These are phyloP conservation scores for Andrena fulva DNA, from an alignment of 2,888 invertebrate genomes.

Conservation along the genomic window DNA sequence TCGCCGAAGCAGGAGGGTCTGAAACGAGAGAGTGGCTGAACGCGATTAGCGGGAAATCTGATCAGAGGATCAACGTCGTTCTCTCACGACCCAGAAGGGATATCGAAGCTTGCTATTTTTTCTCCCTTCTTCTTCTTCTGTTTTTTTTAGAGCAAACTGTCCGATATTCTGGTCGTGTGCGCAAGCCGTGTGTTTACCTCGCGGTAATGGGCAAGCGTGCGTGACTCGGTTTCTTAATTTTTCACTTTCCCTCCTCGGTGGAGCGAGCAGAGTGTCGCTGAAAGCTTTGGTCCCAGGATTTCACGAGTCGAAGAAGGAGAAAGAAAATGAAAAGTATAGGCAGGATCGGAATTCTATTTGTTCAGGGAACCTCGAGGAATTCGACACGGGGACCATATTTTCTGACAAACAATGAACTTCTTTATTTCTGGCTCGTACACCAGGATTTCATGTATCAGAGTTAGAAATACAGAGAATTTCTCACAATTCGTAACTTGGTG, in stretches of 20 bases:
- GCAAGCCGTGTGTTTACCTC: slow-evolving; percentile 75
- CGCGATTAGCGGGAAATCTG: slow-evolving; percentile 64
- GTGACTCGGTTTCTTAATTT: slow-evolving; percentile 80
- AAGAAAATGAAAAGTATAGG: slow-evolving; percentile 4
- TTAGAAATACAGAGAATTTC: no score
- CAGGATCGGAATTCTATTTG: slow-evolving; percentile 3
- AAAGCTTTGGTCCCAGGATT: slow-evolving; percentile 53
- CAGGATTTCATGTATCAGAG: background rate
- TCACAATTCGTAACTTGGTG: no score
- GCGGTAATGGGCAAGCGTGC: slow-evolving; percentile 76
- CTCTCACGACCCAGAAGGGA: slow-evolving; percentile 30
- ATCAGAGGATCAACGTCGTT: slow-evolving; percentile 63
- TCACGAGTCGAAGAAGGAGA: slow-evolving; percentile 60
- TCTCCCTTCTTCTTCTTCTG: background rate
- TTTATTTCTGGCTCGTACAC: background rate
- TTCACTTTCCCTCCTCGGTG: slow-evolving; percentile 52
- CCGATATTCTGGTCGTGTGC: slow-evolving; percentile 74
- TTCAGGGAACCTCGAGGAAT: background rate
- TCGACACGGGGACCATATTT: background rate
- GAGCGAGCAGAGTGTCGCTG: slow-evolving; percentile 28
- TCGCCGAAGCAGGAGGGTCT: slow-evolving; percentile 46
- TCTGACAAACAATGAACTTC: background rate
- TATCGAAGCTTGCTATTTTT: slow-evolving; percentile 33
- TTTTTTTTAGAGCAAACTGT: slow-evolving; percentile 34
- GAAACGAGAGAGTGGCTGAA: slow-evolving; percentile 48